Evolutionary conservation across 1,140 invertebrate species (phyloP), one percentile per base, ranked within the genome.

Genomic region (Venturia canescens): DNA sequence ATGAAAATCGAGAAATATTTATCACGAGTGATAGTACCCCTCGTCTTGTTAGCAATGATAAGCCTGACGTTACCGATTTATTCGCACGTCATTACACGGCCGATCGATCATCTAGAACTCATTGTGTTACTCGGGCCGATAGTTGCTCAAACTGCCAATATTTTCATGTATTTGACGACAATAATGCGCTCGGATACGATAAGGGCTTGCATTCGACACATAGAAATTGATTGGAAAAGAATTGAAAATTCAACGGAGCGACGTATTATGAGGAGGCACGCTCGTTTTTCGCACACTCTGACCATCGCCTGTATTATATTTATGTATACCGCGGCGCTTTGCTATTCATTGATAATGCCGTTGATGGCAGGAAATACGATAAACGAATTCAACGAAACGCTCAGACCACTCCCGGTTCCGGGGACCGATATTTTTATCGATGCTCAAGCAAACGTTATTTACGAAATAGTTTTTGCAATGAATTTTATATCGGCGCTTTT

Each of bases 371-470:
- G 15, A 53, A 67, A 11, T 23, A 44, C 70, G 21, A 38, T 72
- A 38, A 70, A 80, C 63, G 78, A 29, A 38, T 72, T 71, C 21
- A 80, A 80, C 74, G 26, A 1, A 78, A 85, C 53, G 82, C 50
- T 75, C 38, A 84, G 83, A 69, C 83, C 82, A 1, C 74, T 86
- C 0, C 60, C 83, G 2, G 86, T 82, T 76, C 88, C 89, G 0
- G 81, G 88, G 13, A 86, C 81, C 38, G 84, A 53, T 66, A 69
- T 38, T 29, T 78, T 74, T n/a, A 84, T 86, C 16, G 84, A 89
- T 53, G 23, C 53, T 0, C 72, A 84, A 0, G 69, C 66, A 0
- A 84, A 71, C 5, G 84, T 85, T 0, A 80, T 34, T 7, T 85
- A 83, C 34, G 86, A 87, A 21, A 86, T 86, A 27, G 74, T 82